A percentile compares a stretch with the other conserved stretches of the same genome.
Conservation (phyloP, 1,140 invertebrate genomes). For the Drosophila rufa region DNA sequence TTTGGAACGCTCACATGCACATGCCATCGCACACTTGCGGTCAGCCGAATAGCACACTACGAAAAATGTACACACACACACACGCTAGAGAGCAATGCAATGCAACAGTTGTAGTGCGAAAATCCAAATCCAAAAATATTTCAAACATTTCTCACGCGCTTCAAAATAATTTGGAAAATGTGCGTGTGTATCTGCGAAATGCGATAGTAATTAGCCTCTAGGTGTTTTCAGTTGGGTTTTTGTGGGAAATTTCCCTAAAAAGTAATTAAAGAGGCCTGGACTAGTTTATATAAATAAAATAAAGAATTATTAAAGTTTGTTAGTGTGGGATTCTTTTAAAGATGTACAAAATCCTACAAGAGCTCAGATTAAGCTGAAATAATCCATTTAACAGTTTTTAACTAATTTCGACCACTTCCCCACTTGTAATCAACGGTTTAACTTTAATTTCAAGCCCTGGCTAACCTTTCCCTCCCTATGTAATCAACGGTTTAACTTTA, state of each 20-base stretch:
- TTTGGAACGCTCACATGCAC: constrained; percentile 31
- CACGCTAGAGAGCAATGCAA: neutral
- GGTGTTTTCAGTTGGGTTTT: neutral
- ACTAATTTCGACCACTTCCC: no score
- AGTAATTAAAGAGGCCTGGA: neutral
- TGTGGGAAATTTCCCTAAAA: neutral
- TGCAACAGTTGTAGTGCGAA: constrained; percentile 24
- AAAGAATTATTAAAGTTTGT: no score
- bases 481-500: no score
- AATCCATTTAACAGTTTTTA: no score
- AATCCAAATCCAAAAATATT: constrained; percentile 9
- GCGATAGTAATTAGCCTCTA: neutral
- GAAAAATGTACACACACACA: constrained; percentile 1
- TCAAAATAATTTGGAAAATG: constrained; percentile 2
- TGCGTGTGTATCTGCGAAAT: neutral
- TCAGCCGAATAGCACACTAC: constrained; percentile 27
- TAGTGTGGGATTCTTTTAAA: no score
- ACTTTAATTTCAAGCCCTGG: no score
- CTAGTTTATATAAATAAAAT: neutral
- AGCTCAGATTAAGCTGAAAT: no score
- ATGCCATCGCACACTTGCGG: constrained; percentile 23
- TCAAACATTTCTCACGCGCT: constrained; percentile 5
- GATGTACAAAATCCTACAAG: no score
- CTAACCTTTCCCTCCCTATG: no score
- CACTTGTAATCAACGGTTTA: no score